Evolutionary conservation across 2,797 vertebrate genomes (phyloP).

Genomic region (Antrozous pallidus): DNA sequence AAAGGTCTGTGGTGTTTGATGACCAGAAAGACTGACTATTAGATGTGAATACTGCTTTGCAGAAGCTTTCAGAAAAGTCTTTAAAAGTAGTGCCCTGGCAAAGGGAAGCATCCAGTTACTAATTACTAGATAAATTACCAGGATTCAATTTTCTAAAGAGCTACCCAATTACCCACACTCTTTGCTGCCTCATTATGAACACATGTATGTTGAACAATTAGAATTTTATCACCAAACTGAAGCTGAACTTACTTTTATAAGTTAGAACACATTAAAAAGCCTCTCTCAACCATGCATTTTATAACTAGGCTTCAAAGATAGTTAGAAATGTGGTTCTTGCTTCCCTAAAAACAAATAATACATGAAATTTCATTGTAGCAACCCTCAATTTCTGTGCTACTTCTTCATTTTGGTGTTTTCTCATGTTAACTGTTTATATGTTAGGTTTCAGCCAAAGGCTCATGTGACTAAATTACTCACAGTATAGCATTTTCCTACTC

Average conservation of each 20-base stretch:
- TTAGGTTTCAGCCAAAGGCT: constrained; percentile 26
- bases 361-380: background rate
- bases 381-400: background rate
- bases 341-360: constrained; percentile 19
- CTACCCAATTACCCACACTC: constrained; percentile 35
- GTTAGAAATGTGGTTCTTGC: background rate
- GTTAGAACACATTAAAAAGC: background rate
- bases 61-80: constrained; percentile 2
- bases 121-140: constrained; percentile 49
- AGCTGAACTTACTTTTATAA: constrained; percentile 43
- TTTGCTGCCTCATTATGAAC: constrained; percentile 35
- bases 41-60: background rate
- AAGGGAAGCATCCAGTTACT: background rate
- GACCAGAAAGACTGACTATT: background rate
- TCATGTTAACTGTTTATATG: constrained; percentile 25
- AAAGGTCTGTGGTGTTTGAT: background rate
- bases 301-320: background rate
- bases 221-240: constrained; percentile 48
- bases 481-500: background rate
- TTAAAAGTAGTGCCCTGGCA: background rate
- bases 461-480: constrained; percentile 4
- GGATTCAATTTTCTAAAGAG: constrained; percentile 52
- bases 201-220: constrained; percentile 49
- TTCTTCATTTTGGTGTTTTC: constrained; percentile 16
- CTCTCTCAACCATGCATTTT: background rate